Base-by-base conservation (phyloP, 2,888 invertebrate genomes). In the Chymomyza amoena region DNA sequence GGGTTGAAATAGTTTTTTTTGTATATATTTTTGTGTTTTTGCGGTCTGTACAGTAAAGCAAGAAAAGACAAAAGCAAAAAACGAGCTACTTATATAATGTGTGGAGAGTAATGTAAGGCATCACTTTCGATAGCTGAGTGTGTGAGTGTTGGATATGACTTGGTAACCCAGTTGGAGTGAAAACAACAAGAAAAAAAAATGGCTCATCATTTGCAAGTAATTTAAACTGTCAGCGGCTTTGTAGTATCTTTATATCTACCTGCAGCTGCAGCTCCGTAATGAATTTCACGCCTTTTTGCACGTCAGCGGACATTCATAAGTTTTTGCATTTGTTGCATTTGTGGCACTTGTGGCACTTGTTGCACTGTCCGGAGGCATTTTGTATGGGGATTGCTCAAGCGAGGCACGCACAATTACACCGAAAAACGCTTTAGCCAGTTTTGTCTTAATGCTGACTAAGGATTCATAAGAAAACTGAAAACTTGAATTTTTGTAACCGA, bases 141-240 rank as follows among this genome's bases (percentile, higher is more conserved):
- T 13, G 39, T 45, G n/a, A n/a, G 39, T 45, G 39, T 45, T 6
- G 32, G 6, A 15, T n/a, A 52, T 67, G 80, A 85, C 85, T 87
- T 81, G 86, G 88, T 87, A 82, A 87, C 83, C 88, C 86, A 86
- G 73, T 75, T 88, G 73, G 77, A 77, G 64, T 77, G 70, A 57
- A 68, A 71, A 59, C n/a, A n/a, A n/a, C n/a, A n/a, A n/a, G n/a
- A 85, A 73, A 70, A 57, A 68, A 72, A 59, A 86, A 73, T 76
- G 72, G 82, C 65, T 73, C 75, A 73, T 80, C 88, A 84, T 77
- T 61, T 64, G 64, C 69, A 73, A 72, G 84, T 87, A 84, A 87
- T 81, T 81, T 65, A 69, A 83, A 70, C 83, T 80, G 80, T 75
- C 84, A 73, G 83, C 69, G 39, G 52, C 13, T 20, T 56, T 10